A percentile compares a stretch with the other conserved stretches of the same genome.
phyloP scores from a whole-genome alignment of 2,113 vertebrate genomes.

The Lamprologus speciosus region DNA sequence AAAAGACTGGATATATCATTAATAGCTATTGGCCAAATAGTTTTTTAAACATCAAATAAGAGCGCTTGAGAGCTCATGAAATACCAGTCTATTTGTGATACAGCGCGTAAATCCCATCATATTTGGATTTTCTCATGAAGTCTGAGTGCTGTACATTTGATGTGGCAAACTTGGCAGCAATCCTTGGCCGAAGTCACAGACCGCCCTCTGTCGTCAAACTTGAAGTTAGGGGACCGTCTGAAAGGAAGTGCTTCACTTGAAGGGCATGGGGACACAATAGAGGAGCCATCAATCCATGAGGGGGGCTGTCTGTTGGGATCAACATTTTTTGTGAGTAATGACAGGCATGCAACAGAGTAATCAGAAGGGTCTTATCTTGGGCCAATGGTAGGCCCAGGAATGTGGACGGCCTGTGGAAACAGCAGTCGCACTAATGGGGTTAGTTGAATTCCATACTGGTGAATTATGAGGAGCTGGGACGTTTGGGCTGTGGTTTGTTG shows the following conservation, averaged over 20 bases:
- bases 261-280: neutral
- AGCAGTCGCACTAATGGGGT: constrained; percentile 58
- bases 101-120: neutral
- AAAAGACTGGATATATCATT: neutral
- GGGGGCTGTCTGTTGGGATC: constrained; percentile 36
- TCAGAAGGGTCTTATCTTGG: constrained; percentile 73
- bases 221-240: neutral
- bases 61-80: neutral
- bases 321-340: constrained; percentile 59
- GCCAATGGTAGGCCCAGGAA: constrained; percentile 54
- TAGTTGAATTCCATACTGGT: constrained; percentile 71
- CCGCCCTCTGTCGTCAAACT: neutral
- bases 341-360: constrained; percentile 57
- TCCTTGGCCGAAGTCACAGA: neutral
- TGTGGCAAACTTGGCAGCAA: neutral
- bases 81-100: neutral
- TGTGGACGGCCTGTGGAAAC: constrained; percentile 63
- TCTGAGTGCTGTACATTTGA: neutral
- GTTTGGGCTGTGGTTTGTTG: constrained; percentile 82
- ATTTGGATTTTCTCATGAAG: neutral
- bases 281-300: constrained; percentile 24
- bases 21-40: neutral
- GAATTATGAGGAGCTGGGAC: constrained; percentile 74
- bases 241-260: neutral
- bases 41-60: neutral